Percentiles rank a stretch among this genome's conserved stretches.
These are phyloP conservation scores for Sebastes diploproa DNA, from an alignment of 2,797 vertebrate species.

Conservation along the genomic window DNA sequence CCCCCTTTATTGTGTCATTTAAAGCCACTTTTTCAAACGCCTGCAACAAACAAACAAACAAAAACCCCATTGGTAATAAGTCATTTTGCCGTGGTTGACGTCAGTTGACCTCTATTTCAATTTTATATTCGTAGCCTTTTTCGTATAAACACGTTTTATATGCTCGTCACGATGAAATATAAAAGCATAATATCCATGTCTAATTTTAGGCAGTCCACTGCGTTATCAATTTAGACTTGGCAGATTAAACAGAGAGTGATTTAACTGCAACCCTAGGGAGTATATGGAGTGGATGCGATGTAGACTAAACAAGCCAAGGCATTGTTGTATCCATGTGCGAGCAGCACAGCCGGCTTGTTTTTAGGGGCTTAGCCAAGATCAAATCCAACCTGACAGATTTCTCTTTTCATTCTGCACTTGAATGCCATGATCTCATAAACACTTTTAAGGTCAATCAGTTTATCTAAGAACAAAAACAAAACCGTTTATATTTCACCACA, in stretches of 20 bases:
- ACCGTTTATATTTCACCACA: not conserved
- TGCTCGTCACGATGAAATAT: not conserved
- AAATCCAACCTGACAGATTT: not conserved
- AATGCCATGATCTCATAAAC: not conserved
- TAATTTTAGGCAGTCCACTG: constrained; percentile 7
- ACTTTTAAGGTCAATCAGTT: not conserved
- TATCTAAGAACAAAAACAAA: not conserved
- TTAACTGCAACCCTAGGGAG: constrained; percentile 3
- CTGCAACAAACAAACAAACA: not conserved
- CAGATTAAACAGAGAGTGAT: not conserved
- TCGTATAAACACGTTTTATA: not conserved
- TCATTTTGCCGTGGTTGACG: not conserved
- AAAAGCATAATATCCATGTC: not conserved
- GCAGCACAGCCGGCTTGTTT: not conserved
- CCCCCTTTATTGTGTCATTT: constrained; percentile 8
- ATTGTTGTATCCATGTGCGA: constrained; percentile 5
- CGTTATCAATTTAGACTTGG: constrained; percentile 9
- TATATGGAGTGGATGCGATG: not conserved
- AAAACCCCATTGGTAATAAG: not conserved
- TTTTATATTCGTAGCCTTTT: not conserved
- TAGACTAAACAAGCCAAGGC: not conserved
- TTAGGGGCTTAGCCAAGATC: not conserved
- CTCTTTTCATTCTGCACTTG: not conserved
- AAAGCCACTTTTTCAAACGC: not conserved
- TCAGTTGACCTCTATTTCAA: not conserved